Evolutionary conservation across 2,888 invertebrate species (phyloP).

Genomic region (Hybos culiciformis): DNA sequence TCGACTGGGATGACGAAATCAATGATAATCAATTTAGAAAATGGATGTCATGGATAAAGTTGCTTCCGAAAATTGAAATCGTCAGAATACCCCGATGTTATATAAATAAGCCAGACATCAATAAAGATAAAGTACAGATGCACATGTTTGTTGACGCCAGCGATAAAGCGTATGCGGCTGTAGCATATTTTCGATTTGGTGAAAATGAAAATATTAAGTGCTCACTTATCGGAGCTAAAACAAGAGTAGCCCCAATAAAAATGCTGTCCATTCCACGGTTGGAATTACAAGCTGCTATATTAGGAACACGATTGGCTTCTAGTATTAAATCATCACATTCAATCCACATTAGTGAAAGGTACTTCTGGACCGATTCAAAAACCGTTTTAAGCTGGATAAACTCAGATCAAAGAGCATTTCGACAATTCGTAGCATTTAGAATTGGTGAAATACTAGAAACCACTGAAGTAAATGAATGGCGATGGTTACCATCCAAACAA

Average conservation of each 20-base stretch:
- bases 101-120: too few relatives aligned
- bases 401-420: constrained; percentile 17
- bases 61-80: constrained; percentile 13
- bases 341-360: constrained; percentile 8
- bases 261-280: constrained; percentile 16
- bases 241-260: constrained; percentile 17
- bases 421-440: constrained; percentile 15
- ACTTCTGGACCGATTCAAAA: constrained; percentile 20
- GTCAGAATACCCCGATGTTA: constrained; percentile 16
- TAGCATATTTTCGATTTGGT: constrained; percentile 14
- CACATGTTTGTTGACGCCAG: constrained; percentile 16
- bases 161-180: constrained; percentile 16
- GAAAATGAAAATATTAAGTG: constrained; percentile 7
- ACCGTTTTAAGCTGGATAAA: constrained; percentile 18
- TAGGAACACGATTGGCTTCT: constrained; percentile 13
- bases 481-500: constrained; percentile 5
- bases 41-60: constrained; percentile 15
- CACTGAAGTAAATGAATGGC: constrained; percentile 7
- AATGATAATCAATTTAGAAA: constrained; percentile 12
- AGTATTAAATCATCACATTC: constrained; percentile 8
- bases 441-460: constrained; percentile 15
- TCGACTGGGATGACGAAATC: constrained; percentile 12
- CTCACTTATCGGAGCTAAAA: constrained; percentile 15
- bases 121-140: constrained; percentile 7
- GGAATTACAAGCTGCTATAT: constrained; percentile 16